Base-by-base conservation (phyloP, 2,113 vertebrate species). In the Pelecanus crispus region DNA sequence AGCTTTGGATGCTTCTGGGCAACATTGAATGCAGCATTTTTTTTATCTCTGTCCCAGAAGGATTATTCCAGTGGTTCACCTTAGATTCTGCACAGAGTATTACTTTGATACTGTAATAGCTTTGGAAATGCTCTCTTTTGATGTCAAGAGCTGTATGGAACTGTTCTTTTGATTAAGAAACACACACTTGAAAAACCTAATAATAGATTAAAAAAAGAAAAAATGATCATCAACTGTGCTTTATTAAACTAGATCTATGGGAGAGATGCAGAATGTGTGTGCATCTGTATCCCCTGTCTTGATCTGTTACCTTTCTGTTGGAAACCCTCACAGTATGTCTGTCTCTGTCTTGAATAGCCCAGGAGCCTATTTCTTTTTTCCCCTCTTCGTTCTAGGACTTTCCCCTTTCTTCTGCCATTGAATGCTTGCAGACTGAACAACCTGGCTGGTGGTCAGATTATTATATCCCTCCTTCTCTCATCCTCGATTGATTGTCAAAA, bases 141-240 rank as follows among this genome's bases (percentile, higher is more conserved):
- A 98, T 98, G 97, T 95, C 89, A 82, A 82, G 94, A 95, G 95
- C 94, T 92, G 86, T 92, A 88, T 91, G 81, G 89, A 97, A 95
- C 89, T 96, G 82, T 95, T 97, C 97, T 97, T 98, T 98, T 98
- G 98, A 98, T 98, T 98, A 98, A 96, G 97, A 94, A 96, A 81
- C 65, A 90, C 62, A 93, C 67, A 44, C 95, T 97, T 97, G 97
- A 96, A 97, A 97, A 97, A 79, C 87, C 79, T 95, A 94, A 97
- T 96, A 98, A 97, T 96, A 96, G 97, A 97, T 95, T 56, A 78
- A 84, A 61, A 56, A 52, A 89, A 20, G 3, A 87, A 77, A 79
- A 92, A 95, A 93, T 56, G 17, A 87, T 80, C 56, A 93, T 93
- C 96, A 95, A 17, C 97, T 97, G 94, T 95, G 36, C 97, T 94